Evolutionary conservation across 2,797 vertebrate genomes (phyloP), one percentile per base, ranked within the genome.

Genomic region (Apogon hyalosoma): DNA sequence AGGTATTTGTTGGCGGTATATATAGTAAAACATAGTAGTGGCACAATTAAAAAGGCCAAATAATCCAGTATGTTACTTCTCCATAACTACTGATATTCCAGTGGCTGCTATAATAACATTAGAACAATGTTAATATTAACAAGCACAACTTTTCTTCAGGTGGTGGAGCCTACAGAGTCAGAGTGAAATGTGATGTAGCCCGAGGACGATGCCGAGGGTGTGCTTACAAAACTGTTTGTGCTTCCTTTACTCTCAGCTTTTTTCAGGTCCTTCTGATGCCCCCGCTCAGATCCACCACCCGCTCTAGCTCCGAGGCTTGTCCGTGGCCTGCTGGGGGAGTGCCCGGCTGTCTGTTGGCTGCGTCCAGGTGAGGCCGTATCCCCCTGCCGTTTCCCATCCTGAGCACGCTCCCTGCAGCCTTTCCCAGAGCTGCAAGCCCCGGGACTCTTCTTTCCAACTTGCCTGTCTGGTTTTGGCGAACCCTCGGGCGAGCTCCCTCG

Each of bases 141-240:
- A 61, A 18, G 63, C 15, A 16, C 31, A 48, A 15, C 3, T 19
- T 60, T 36, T 7, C 16, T 36, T 84, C 90, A 97, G 59, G 94
- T 93, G 11, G 94, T 79, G 0, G 96, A 96, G 64, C 96, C 94
- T 4, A 95, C 90, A 11, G 96, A 96, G 77, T 95, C 95, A 0
- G 95, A 95, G 82, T 92, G 94, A 82, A 96, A 95, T 0, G 95
- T 95, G 76, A 93, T 90, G 45, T 96, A 96, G 49, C 95, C 95
- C 0, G 94, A 95, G 18, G 96, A 96, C 0, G 92, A 89, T 18
- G 84, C 92, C 0, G 95, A 95, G 2, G 95, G 94, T 7, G 93
- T 95, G 87, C 95, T 96, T 89, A 95, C 81, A 92, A 96, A 97
- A 93, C 95, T 95, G 90, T 96, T 95, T 78, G 93, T 93, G 92